These are phyloP conservation scores for Rhinopomastus cyanomelas DNA, from an alignment of 2,113 vertebrate genomes.

Conservation along the genomic window DNA sequence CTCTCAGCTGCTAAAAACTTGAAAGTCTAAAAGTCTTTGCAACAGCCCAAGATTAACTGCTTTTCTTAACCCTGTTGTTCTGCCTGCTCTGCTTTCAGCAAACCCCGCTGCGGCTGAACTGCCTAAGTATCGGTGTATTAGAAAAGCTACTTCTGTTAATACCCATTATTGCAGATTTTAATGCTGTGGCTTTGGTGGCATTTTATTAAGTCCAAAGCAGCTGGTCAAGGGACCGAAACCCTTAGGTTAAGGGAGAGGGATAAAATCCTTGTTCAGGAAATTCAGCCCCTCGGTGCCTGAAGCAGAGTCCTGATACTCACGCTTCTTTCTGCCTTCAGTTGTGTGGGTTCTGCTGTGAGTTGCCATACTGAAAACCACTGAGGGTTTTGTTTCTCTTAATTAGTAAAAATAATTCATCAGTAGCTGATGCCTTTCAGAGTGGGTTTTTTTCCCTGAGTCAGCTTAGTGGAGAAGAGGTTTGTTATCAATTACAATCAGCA, in stretches of 20 bases:
- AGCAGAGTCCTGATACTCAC: neutral
- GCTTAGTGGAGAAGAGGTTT: slow-evolving; percentile 2
- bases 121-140: neutral
- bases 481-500: neutral
- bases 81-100: neutral
- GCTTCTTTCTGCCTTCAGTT: neutral
- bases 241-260: neutral
- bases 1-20: neutral
- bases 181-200: slow-evolving; percentile 22
- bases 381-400: slow-evolving; percentile 34
- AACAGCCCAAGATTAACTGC: neutral
- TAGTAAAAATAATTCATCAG: slow-evolving; percentile 48
- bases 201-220: slow-evolving; percentile 1
- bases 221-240: slow-evolving; percentile 37
- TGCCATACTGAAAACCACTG: slow-evolving; percentile 1
- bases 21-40: neutral
- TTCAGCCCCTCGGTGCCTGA: neutral
- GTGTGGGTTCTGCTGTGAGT: neutral
- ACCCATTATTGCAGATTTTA: slow-evolving; percentile 34
- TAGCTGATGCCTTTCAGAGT: slow-evolving; percentile 1
- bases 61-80: neutral
- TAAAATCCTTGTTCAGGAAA: neutral
- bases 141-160: slow-evolving; percentile 23
- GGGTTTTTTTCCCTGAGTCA: slow-evolving; percentile 26
- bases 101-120: neutral